phyloP scores from a whole-genome alignment of 2,888 invertebrate genomes.

The Aproaerema taeniolella region DNA sequence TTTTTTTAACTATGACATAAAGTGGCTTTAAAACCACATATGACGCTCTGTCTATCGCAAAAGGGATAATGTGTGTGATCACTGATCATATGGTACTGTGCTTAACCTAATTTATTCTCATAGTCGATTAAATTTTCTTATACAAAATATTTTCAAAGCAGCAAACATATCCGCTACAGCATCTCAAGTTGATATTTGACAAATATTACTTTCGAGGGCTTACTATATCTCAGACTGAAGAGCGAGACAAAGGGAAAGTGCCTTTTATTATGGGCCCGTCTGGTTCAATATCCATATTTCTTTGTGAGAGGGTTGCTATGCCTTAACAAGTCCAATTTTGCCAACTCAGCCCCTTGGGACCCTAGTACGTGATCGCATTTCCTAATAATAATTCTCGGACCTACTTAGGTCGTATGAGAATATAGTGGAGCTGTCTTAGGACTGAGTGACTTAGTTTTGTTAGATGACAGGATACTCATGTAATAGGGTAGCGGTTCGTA shows the following conservation, averaged over 20 bases:
- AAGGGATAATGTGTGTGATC: too few relatives aligned
- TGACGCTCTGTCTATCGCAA: too few relatives aligned
- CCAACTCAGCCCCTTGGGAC: slow-evolving; percentile 9
- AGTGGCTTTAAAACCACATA: too few relatives aligned
- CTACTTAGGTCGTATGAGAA: too few relatives aligned
- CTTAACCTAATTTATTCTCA: too few relatives aligned
- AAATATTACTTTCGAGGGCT: slow-evolving; percentile 5
- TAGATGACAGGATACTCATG: too few relatives aligned
- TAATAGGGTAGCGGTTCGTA: too few relatives aligned
- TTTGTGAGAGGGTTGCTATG: slow-evolving; percentile 10
- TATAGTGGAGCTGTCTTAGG: too few relatives aligned
- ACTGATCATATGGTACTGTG: too few relatives aligned
- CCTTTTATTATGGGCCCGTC: slow-evolving; percentile 11
- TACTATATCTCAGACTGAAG: slow-evolving; percentile 2
- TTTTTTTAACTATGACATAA: too few relatives aligned
- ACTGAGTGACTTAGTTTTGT: too few relatives aligned
- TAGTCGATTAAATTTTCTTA: too few relatives aligned
- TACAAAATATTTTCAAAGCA: neutral
- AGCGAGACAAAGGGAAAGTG: slow-evolving; percentile 8
- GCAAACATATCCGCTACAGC: neutral
- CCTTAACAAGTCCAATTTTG: slow-evolving; percentile 15
- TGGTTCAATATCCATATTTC: slow-evolving; percentile 18
- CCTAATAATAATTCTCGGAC: slow-evolving; percentile 4
- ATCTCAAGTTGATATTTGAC: slow-evolving; percentile 5
- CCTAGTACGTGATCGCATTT: slow-evolving; percentile 7